These are phyloP conservation scores for Tragelaphus oryx DNA, from an alignment of 2,797 vertebrate species.

Conservation along the genomic window DNA sequence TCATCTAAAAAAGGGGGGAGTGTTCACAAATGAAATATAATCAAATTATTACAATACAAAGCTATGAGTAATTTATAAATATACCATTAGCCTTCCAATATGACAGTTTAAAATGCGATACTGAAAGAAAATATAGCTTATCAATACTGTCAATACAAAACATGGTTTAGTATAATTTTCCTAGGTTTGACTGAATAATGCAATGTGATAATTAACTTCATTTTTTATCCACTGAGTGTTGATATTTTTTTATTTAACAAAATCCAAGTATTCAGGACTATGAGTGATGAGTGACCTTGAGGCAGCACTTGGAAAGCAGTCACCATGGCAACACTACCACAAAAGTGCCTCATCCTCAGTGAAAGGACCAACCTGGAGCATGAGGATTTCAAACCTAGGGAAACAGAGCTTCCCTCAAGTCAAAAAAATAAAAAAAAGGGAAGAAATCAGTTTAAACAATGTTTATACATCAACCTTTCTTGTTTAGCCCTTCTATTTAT, in stretches of 20 bases:
- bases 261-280: constrained; percentile 77
- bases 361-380: constrained; percentile 77
- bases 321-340: constrained; percentile 85
- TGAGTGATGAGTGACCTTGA: constrained; percentile 88
- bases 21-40: background rate
- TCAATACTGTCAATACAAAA: constrained; percentile 39
- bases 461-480: constrained; percentile 23
- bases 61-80: constrained; percentile 8
- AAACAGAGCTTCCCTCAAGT: constrained; percentile 56
- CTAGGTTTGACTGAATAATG: constrained; percentile 33
- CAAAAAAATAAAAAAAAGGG: background rate
- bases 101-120: constrained; percentile 38
- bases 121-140: constrained; percentile 35
- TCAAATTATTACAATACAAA: background rate
- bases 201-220: constrained; percentile 60
- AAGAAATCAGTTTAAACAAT: background rate
- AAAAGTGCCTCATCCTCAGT: constrained; percentile 79
- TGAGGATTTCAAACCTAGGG: constrained; percentile 58
- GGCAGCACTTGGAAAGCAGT: constrained; percentile 84
- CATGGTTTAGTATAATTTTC: constrained; percentile 12
- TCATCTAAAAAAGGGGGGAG: background rate
- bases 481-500: constrained; percentile 47
- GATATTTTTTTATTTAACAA: constrained; percentile 78
- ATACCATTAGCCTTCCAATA: constrained; percentile 17
- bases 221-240: constrained; percentile 57